Evolutionary conservation across 2,113 vertebrate genomes (phyloP).

Genomic region (Scophthalmus maximus): DNA sequence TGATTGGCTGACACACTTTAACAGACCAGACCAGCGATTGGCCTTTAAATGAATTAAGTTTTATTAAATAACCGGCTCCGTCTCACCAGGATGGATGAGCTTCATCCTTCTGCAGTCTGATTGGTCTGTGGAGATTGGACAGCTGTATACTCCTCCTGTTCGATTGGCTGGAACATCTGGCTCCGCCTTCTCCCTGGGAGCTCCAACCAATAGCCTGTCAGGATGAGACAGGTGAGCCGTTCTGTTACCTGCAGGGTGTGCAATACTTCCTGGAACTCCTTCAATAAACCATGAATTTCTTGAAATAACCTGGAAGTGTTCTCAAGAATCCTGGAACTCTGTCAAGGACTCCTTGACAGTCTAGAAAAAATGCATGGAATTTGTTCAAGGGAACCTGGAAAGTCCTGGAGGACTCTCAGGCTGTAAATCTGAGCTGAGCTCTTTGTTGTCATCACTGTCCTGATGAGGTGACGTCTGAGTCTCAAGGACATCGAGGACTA

Average conservation of each 20-base stretch:
- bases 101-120: slow-evolving; percentile 86
- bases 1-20: slow-evolving; percentile 10
- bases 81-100: slow-evolving; percentile 84
- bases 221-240: not conserved
- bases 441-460: not conserved
- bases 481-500: slow-evolving; percentile 26
- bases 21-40: too few relatives aligned
- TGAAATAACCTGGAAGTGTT: too few relatives aligned
- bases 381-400: not conserved
- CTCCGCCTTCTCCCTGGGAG: slow-evolving; percentile 84
- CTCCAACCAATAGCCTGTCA: slow-evolving; percentile 88
- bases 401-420: not conserved
- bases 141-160: slow-evolving; percentile 89
- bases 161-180: slow-evolving; percentile 74
- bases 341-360: too few relatives aligned
- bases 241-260: too few relatives aligned
- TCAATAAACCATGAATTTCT: too few relatives aligned
- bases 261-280: too few relatives aligned
- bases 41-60: too few relatives aligned
- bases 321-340: not conserved
- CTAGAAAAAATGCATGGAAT: too few relatives aligned
- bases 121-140: slow-evolving; percentile 80
- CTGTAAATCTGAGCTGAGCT: not conserved
- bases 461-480: slow-evolving; percentile 18
- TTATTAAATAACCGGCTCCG: too few relatives aligned